Conservation (phyloP, 2,888 invertebrate species). For the Gymnocheta viridis region DNA sequence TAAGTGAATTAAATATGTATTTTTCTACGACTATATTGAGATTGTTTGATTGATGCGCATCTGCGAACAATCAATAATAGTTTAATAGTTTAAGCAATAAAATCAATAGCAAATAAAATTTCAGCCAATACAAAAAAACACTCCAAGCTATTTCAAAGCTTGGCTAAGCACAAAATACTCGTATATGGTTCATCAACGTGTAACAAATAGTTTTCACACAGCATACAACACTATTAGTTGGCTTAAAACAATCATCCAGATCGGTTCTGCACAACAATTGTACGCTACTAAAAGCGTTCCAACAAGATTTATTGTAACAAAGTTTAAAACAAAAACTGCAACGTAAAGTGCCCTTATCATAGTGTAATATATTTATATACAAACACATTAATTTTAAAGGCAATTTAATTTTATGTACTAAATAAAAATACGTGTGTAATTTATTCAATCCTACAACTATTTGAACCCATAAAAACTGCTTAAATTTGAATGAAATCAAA, state of each 20-base stretch:
- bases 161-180: neutral
- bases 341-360: conserved; percentile 16
- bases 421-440: neutral
- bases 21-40: neutral
- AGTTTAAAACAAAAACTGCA: conserved; percentile 1
- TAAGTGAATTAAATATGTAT: neutral
- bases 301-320: conserved; percentile 2
- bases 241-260: conserved; percentile 56
- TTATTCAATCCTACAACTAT: neutral
- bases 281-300: conserved; percentile 42
- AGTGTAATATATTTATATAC: neutral
- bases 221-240: conserved; percentile 60
- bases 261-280: conserved; percentile 43
- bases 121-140: neutral
- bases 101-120: neutral
- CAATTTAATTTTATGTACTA: neutral
- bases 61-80: conserved; percentile 5
- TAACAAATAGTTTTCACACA: conserved; percentile 44
- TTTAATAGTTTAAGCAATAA: conserved; percentile 18
- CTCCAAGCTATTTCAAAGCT: neutral
- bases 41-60: neutral
- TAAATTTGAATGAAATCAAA: neutral
- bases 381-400: conserved; percentile 46
- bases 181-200: conserved; percentile 10
- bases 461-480: neutral